Base-by-base conservation (phyloP, 1,140 invertebrate species). In the Palaemon carinicauda region DNA sequence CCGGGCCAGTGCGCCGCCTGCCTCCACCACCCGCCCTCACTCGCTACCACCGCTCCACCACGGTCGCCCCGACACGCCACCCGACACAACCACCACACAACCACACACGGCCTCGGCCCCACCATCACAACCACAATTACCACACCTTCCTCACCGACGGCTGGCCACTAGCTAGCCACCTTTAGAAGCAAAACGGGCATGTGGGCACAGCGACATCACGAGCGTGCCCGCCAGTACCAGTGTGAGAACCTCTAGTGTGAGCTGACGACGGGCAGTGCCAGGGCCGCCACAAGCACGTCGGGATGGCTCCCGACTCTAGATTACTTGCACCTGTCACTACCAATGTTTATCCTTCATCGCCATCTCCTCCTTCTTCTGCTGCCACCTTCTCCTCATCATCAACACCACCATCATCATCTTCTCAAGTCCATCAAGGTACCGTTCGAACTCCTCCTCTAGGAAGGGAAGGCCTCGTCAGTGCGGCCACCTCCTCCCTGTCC, bases 251-350 rank as follows among this genome's bases (percentile, higher is more conserved):
- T 80, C 65, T 86, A 86, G 84, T 86, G 84, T 74, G 60, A 80
- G 24, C 84, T 80, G 78, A 86, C 84, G 75, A 71, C 65, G 77
- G 84, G 77, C 65, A 79, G 77, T 79, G 65, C 51, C 60, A 80
- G 65, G 65, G 65, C 65, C 65, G 29, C 24, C 24, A 31, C 65
- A 27, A 41, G 41, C 65, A 69, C 65, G 65, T 78, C 78, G 77
- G 77, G 77, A 86, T 86, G 84, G 84, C 84, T 27, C 84, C 84
- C 69, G 84, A 86, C 84, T 86, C 84, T 54, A 86, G 84, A 86
- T 86, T 86, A 86, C 78, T 86, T 15, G 78, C 77, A 41, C 75
- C 83, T 60, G 77, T 75, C 77, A 50, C 51, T 51, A 74, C 84
- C 65, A 56, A 69, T 41, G 33, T 27, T 51, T 12, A 65, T 60